A percentile compares a stretch with the other conserved stretches of the same genome.
Evolutionary conservation across 1,140 invertebrate genomes (phyloP).

Genomic region (Euglossa dilemma): DNA sequence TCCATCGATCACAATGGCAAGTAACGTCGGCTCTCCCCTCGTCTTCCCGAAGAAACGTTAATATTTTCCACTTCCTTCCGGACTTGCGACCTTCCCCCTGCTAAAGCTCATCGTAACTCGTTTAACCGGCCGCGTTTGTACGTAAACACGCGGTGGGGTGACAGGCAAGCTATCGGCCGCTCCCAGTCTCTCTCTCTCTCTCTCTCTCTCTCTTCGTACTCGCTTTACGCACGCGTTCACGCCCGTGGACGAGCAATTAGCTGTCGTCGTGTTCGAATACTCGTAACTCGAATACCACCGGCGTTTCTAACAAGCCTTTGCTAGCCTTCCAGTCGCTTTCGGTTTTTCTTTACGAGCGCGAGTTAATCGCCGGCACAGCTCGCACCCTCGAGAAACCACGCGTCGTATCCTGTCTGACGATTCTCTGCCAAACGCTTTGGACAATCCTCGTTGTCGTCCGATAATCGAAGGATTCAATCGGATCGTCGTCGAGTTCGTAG

Average conservation of each 20-base stretch:
- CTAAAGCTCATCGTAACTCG: conserved; percentile 55
- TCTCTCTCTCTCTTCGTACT: neutral
- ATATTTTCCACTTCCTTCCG: conserved; percentile 67
- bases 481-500: too few species aligned
- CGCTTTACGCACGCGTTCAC: conserved; percentile 28
- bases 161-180: neutral
- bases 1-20: conserved; percentile 21
- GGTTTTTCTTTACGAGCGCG: too few species aligned
- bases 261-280: conserved; percentile 1
- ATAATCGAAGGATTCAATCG: too few species aligned
- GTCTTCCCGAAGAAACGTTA: conserved; percentile 48
- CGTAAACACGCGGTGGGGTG: conserved; percentile 53
- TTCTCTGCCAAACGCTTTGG: too few species aligned
- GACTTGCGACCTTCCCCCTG: conserved; percentile 40
- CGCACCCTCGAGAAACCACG: too few species aligned
- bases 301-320: neutral
- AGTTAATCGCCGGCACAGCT: too few species aligned
- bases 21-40: neutral
- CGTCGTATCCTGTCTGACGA: too few species aligned
- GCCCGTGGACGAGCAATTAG: conserved; percentile 44
- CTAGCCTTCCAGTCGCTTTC: too few species aligned
- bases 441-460: too few species aligned
- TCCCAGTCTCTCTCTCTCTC: neutral
- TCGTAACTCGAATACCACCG: neutral
- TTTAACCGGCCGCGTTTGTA: conserved; percentile 41